Evolutionary conservation across 2,888 invertebrate genomes (phyloP).

Genomic region (Didymodactylos carnosus): DNA sequence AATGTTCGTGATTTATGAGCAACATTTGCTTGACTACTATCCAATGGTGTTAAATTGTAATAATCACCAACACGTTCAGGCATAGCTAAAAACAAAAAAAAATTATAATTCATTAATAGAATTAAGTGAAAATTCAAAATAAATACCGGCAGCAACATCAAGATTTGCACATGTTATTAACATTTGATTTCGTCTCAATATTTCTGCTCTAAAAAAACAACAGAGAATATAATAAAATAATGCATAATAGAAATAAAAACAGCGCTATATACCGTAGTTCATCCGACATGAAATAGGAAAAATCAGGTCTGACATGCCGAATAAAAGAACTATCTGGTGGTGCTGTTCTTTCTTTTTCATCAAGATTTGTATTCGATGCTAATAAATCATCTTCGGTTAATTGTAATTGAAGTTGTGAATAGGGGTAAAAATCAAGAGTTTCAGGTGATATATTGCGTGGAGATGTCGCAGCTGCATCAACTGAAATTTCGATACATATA

Average conservation of each 20-base stretch:
- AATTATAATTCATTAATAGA: neutral
- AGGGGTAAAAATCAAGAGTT: neutral
- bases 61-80: conserved; percentile 75
- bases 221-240: too few relatives aligned
- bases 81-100: conserved; percentile 42
- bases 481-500: too few relatives aligned
- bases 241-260: neutral
- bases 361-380: neutral
- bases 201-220: neutral
- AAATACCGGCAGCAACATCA: neutral
- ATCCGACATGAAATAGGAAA: neutral
- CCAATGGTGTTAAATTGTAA: conserved; percentile 63
- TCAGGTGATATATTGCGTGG: neutral
- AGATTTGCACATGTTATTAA: neutral
- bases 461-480: neutral
- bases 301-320: neutral
- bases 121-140: neutral
- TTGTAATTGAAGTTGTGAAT: neutral
- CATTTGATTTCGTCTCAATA: neutral
- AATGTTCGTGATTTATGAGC: conserved; percentile 48
- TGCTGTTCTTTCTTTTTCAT: neutral
- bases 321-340: neutral
- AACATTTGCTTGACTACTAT: conserved; percentile 40
- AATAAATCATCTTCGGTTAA: neutral
- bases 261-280: neutral